Evolutionary conservation across 2,797 vertebrate genomes (phyloP), one percentile per base, ranked within the genome.

Genomic region (Lagodon rhomboides): DNA sequence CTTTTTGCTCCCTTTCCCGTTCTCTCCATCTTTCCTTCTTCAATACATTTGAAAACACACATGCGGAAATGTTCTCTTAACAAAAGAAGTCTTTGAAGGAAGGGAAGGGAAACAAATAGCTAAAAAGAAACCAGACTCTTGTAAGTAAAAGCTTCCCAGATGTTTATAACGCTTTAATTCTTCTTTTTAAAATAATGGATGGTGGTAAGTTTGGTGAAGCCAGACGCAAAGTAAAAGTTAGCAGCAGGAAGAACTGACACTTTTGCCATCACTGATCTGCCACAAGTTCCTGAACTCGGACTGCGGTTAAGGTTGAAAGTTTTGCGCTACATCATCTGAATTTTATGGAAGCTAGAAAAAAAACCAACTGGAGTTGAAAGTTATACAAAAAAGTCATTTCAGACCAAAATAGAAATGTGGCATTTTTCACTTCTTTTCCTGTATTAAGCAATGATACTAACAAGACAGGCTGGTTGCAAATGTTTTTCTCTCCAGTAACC

Each of bases 51-150:
- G 73, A 82, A 79, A 46, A 34, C 16, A 62, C 20, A 5, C 15
- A 43, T 22, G 20, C 6, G 1, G 1, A 27, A 23, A 70, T 65
- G n/a, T 20, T 25, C 22, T 71, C 44, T 51, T 47, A 13, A 68
- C 16, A 54, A 67, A 38, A 76, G 30, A 60, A 18, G n/a, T n/a
- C 20, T 34, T 30, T 13, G 16, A 86, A 69, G 18, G 73, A 64
- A 55, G 22, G 50, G 30, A 10, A 60, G 25, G 22, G 2, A 63
- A 66, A 82, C 4, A 59, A 64, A 64, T 15, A 49, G 49, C 46
- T 47, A 17, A 61, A 38, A 43, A 71, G 18, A 55, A 51, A 16
- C 2, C n/a, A 68, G n/a, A 79, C 30, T 41, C 20, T 53, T 53
- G 4, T 0, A 61, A 70, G 25, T 56, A 23, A 70, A 75, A 65